Conservation (phyloP, 2,113 vertebrate genomes). For the Nesoenas mayeri region DNA sequence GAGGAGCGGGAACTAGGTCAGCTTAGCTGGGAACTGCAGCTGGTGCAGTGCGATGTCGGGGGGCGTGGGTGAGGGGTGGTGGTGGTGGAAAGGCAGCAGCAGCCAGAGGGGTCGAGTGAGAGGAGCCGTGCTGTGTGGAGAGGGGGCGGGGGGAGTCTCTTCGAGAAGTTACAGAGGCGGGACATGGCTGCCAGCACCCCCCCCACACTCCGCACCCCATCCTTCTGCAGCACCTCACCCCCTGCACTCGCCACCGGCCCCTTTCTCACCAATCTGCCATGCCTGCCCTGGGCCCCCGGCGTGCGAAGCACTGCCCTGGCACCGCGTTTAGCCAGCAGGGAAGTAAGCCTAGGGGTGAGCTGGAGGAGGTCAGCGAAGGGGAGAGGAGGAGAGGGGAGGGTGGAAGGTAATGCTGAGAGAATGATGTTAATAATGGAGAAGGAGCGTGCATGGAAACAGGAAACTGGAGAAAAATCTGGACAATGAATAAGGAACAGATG, state of each 20-base stretch:
- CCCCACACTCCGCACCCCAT: not conserved
- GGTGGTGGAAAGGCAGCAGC: not conserved
- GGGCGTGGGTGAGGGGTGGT: not conserved
- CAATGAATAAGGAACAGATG: not conserved
- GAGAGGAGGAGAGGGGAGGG: not conserved
- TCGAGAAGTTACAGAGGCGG: constrained; percentile 2
- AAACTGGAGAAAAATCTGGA: constrained; percentile 7
- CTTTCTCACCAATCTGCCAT: not conserved
- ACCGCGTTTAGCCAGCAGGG: not conserved
- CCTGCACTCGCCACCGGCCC: not conserved
- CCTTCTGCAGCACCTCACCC: not conserved
- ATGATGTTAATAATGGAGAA: not conserved
- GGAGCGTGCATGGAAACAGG: not conserved
- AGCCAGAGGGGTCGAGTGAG: not conserved
- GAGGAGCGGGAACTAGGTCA: constrained; percentile 68
- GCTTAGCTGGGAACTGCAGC: constrained; percentile 25
- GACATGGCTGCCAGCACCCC: not conserved
- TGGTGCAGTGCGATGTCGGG: constrained; percentile 16
- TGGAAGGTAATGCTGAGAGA: not conserved
- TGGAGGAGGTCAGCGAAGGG: not conserved
- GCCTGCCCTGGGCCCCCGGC: not conserved
- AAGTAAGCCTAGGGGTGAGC: not conserved
- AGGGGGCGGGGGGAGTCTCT: not conserved
- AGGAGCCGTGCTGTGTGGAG: not conserved
- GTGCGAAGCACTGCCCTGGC: not conserved